Base-by-base conservation (phyloP, 1,140 invertebrate genomes). In the Listronotus bonariensis region DNA sequence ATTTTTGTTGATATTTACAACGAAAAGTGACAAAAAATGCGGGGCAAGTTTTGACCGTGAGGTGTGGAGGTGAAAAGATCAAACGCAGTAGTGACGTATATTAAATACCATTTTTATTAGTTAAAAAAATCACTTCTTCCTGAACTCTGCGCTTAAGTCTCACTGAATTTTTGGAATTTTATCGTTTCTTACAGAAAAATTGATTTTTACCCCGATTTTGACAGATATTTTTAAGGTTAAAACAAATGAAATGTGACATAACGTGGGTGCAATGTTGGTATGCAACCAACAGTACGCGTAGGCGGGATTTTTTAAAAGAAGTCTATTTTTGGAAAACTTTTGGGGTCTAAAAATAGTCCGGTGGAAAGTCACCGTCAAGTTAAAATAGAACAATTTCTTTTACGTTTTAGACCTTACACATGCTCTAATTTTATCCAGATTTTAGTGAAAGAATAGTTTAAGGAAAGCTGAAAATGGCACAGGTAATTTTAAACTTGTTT, bases 351-450 rank as follows among this genome's bases (percentile, higher is more conserved):
- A 58, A 58, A 58, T 56, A 56, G 14, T 32, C 11, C 1, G 32
- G 1, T n/a, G 55, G 34, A 58, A 45, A 58, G 18, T 46, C 42
- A 42, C 18, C 55, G 18, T 1, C 6, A 10, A 32, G 49, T 51
- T n/a, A 40, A 65, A 63, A 63, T 56, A 63, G 61, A 65, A 36
- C 34, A 36, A 36, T 36, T 65, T 54, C 63, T 57, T 58, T 52
- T 59, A 38, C 54, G 54, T 51, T 40, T 38, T 18, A 65, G 51
- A 65, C 41, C 45, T 43, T 14, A 26, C 36, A 15, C 15, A 43
- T 65, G 63, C 18, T 2, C 10, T 48, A 53, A 18, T 17, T 38
- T 7, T 9, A 34, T 43, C 17, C 8, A 48, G 48, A 20, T 11
- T 8, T 26, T 56, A 18, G 20, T 31, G 32, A 34, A 12, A 12